Percentiles rank a stretch among this genome's conserved stretches.
phyloP scores from a whole-genome alignment of 1,140 invertebrate species.

The Drosophila prosaltans region DNA sequence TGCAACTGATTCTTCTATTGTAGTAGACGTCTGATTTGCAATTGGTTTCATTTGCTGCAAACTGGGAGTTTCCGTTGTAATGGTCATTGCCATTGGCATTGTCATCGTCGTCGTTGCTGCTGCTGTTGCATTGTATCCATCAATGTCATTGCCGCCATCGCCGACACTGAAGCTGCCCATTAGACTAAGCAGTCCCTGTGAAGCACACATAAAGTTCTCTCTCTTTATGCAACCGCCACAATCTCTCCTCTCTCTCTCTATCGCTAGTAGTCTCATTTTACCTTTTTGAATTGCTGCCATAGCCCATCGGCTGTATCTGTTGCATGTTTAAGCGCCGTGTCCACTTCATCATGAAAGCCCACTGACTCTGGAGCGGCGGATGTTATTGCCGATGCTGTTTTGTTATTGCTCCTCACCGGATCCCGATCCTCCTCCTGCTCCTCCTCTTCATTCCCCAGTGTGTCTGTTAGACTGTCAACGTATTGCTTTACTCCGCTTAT shows the following conservation, averaged over 20 bases:
- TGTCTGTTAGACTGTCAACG: constrained; percentile 29
- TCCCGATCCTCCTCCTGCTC: background rate
- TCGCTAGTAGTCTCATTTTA: constrained; percentile 28
- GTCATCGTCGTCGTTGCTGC: background rate
- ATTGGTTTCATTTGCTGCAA: constrained; percentile 44
- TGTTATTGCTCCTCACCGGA: background rate
- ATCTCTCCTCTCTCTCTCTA: background rate
- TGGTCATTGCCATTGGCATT: background rate
- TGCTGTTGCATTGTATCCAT: constrained; percentile 18
- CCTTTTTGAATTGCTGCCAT: constrained; percentile 58
- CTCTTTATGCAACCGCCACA: constrained; percentile 7
- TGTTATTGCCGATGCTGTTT: constrained; percentile 20
- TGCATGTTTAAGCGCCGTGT: constrained; percentile 50
- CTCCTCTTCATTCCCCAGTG: constrained; percentile 10
- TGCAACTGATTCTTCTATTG: constrained; percentile 8
- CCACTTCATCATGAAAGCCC: constrained; percentile 41
- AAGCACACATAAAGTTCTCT: constrained; percentile 15
- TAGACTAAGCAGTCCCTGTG: constrained; percentile 41
- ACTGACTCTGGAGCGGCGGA: constrained; percentile 13
- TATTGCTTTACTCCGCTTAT: constrained; percentile 38
- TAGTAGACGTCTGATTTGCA: constrained; percentile 12
- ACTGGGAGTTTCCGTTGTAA: constrained; percentile 9
- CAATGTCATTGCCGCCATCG: constrained; percentile 10
- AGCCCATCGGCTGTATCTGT: constrained; percentile 41
- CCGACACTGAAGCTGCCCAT: constrained; percentile 33